A percentile compares a stretch with the other conserved stretches of the same genome.
Evolutionary conservation across 1,140 invertebrate species (phyloP).

Genomic region (Campoletis sonorensis): DNA sequence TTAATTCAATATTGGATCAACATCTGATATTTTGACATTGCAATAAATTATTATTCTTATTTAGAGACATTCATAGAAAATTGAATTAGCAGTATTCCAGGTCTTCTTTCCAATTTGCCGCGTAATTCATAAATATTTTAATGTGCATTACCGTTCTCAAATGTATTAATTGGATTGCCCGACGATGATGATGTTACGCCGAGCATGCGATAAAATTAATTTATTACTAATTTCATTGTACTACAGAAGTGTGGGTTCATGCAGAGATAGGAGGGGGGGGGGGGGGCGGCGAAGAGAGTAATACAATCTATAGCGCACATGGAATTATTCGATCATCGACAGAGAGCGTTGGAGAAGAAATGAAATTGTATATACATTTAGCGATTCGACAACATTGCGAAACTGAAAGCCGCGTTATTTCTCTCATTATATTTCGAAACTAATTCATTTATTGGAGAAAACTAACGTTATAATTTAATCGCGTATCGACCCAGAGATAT

Average conservation of each 20-base stretch:
- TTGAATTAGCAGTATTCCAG: background rate
- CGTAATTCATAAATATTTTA: conserved; percentile 26
- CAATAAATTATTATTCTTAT: background rate
- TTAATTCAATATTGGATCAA: background rate
- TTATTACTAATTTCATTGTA: conserved; percentile 39
- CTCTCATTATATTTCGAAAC: too few species aligned
- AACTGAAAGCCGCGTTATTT: background rate
- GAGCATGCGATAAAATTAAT: conserved; percentile 34
- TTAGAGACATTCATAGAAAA: background rate
- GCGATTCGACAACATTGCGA: background rate
- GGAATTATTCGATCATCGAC: conserved; percentile 15
- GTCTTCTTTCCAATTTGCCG: background rate
- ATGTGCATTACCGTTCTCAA: conserved; percentile 1
- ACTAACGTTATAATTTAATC: too few species aligned
- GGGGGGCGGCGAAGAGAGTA: background rate
- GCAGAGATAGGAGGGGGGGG: too few species aligned
- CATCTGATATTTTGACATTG: background rate
- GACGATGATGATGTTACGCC: conserved; percentile 33
- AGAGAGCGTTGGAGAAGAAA: background rate
- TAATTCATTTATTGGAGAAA: too few species aligned
- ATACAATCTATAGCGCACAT: background rate
- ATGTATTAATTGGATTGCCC: conserved; percentile 35
- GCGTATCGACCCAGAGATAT: too few species aligned
- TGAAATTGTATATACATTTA: background rate
- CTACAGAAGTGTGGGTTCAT: background rate